Percentiles rank a stretch among this genome's conserved stretches.
These are phyloP conservation scores for Tringa solitaria DNA, from an alignment of 2,113 vertebrate genomes.

Conservation along the genomic window DNA sequence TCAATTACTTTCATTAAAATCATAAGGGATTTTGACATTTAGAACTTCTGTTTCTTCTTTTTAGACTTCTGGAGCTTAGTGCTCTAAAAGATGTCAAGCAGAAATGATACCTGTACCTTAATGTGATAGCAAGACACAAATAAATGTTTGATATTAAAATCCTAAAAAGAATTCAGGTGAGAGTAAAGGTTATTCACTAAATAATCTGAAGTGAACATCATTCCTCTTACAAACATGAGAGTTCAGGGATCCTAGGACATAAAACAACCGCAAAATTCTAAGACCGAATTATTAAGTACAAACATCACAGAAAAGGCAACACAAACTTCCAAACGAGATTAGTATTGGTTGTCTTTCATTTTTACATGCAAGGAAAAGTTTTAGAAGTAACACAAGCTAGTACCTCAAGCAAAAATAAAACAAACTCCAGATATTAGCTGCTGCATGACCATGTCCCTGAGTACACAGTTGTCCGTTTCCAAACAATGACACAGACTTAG, in stretches of 20 bases:
- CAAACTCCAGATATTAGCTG: constrained; percentile 51
- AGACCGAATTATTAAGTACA: background rate
- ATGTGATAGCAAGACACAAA: background rate
- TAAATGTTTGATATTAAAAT: background rate
- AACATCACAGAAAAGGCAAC: background rate
- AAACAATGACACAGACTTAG: background rate
- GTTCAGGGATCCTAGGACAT: background rate
- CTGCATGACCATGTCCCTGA: background rate
- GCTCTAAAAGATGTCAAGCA: background rate
- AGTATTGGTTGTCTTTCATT: background rate
- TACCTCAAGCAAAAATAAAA: constrained; percentile 19
- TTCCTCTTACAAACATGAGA: background rate
- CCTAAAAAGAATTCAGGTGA: background rate
- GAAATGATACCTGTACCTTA: background rate
- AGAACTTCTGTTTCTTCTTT: background rate
- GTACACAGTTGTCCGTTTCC: constrained; percentile 10
- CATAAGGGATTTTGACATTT: background rate
- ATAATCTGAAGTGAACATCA: background rate
- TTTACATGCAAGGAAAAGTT: constrained; percentile 36
- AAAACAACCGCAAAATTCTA: background rate
- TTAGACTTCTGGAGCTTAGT: background rate
- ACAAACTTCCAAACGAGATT: background rate
- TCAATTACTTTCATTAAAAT: background rate
- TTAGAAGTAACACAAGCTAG: constrained; percentile 19
- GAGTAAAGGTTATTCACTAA: background rate